These are phyloP conservation scores for Sebastes vulpes DNA, from an alignment of 2,797 vertebrate species.

Conservation along the genomic window DNA sequence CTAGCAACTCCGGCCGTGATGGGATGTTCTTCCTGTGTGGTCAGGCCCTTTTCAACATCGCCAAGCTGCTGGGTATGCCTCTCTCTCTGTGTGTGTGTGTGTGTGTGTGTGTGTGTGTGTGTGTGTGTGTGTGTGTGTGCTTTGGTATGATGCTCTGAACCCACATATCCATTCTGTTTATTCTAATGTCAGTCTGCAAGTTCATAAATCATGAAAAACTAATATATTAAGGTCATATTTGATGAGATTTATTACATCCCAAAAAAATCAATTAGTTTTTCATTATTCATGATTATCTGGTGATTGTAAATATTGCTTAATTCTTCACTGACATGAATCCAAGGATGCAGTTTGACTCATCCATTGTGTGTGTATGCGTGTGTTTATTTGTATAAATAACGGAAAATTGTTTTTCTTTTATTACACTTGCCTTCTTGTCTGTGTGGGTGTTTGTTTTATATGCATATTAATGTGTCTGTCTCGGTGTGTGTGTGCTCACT, in stretches of 20 bases:
- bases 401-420: background rate
- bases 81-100: background rate
- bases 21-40: conserved; percentile 96
- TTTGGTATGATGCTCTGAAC: background rate
- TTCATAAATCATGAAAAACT: conserved; percentile 4
- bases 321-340: background rate
- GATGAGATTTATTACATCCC: background rate
- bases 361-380: background rate
- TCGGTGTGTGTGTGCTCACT: background rate
- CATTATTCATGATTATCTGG: background rate
- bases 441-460: background rate
- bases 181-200: background rate
- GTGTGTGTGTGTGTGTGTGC: background rate
- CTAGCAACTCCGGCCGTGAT: conserved; percentile 93
- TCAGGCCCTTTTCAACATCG: conserved; percentile 94
- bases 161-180: background rate
- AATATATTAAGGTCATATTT: background rate
- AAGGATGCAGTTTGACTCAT: background rate
- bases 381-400: background rate
- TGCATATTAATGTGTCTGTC: background rate
- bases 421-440: background rate
- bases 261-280: background rate
- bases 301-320: background rate
- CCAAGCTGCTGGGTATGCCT: conserved; percentile 92
- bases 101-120: background rate